Evolutionary conservation across 2,797 vertebrate species (phyloP).

Genomic region (Cryptoblepharus egeriae): DNA sequence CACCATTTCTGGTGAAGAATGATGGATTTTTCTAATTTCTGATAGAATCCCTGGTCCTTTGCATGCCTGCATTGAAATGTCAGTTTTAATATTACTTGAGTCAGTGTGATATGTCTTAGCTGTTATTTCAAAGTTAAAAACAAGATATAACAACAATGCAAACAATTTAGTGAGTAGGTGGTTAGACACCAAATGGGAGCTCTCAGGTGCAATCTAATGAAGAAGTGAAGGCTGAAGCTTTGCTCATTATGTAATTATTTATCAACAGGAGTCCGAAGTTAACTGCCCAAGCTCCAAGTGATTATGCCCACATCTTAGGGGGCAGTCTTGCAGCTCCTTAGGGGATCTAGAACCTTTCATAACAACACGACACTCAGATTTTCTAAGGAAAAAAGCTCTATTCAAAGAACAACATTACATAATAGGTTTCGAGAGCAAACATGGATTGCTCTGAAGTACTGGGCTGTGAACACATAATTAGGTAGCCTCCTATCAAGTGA

Average conservation of each 20-base stretch:
- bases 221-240: neutral
- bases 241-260: neutral
- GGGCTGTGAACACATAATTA: slow-evolving; percentile 64
- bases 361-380: neutral
- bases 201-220: neutral
- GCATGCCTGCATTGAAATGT: neutral
- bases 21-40: neutral
- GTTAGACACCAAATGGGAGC: neutral
- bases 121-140: neutral
- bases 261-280: neutral
- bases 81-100: neutral
- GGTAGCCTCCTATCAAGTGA: slow-evolving; percentile 63
- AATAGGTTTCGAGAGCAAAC: slow-evolving; percentile 46
- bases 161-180: neutral
- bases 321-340: neutral
- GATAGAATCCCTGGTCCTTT: neutral
- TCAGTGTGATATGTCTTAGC: neutral
- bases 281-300: neutral
- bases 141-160: neutral
- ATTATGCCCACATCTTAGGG: neutral
- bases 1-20: neutral
- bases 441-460: slow-evolving; percentile 40
- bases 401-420: slow-evolving; percentile 41
- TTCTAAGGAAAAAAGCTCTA: neutral
- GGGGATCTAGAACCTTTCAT: neutral